These are phyloP conservation scores for Drosophila sproati DNA, from an alignment of 1,140 invertebrate genomes.

Conservation along the genomic window DNA sequence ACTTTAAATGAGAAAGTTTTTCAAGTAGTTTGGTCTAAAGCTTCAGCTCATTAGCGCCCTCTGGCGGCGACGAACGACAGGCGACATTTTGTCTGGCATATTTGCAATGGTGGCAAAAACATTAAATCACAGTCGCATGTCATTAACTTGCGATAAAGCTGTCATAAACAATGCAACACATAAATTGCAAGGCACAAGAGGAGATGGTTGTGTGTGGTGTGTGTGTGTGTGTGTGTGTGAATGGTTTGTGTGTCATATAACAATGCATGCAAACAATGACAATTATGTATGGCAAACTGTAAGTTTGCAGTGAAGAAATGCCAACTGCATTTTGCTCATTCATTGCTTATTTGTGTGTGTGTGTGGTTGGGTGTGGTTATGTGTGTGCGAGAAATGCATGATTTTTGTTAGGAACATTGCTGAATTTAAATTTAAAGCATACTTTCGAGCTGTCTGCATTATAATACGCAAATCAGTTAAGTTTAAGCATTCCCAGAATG, in stretches of 20 bases:
- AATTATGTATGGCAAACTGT: slow-evolving; percentile 69
- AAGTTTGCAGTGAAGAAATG: slow-evolving; percentile 19
- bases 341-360: slow-evolving; percentile 11
- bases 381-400: not conserved
- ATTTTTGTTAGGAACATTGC: not conserved
- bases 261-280: slow-evolving; percentile 61
- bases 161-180: slow-evolving; percentile 81
- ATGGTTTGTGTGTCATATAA: slow-evolving; percentile 23
- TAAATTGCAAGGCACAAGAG: slow-evolving; percentile 55
- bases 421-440: not conserved
- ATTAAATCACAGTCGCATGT: slow-evolving; percentile 72
- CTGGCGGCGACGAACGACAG: not conserved
- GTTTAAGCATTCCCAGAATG: not conserved
- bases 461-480: not conserved
- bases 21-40: slow-evolving; percentile 43
- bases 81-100: slow-evolving; percentile 25
- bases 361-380: not conserved
- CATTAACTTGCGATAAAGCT: slow-evolving; percentile 78
- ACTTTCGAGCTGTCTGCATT: not conserved
- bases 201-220: not conserved
- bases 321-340: slow-evolving; percentile 4
- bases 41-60: slow-evolving; percentile 57
- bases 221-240: not conserved
- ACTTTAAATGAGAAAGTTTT: slow-evolving; percentile 58
- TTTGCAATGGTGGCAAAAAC: slow-evolving; percentile 9